These are phyloP conservation scores for Climacteris rufus DNA, from an alignment of 2,113 vertebrate species.

Conservation along the genomic window DNA sequence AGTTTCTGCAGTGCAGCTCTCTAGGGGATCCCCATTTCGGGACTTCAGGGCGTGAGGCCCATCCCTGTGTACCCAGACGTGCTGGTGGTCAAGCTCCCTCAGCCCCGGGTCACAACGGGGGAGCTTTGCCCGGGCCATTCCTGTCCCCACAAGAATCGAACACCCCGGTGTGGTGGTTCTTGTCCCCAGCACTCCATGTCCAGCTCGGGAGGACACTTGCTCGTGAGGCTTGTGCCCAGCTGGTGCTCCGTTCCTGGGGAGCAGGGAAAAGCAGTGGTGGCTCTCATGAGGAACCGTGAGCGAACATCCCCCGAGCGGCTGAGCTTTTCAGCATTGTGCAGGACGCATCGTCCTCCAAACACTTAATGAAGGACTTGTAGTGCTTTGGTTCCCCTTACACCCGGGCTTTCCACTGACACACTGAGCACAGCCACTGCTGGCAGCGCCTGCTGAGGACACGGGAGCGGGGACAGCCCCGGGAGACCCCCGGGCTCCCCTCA, in stretches of 20 bases:
- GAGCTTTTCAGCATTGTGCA: too few species aligned
- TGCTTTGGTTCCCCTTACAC: too few species aligned
- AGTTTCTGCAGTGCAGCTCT: background rate
- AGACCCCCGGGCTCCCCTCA: too few species aligned
- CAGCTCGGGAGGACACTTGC: background rate
- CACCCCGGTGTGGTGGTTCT: background rate
- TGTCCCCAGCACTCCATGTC: background rate
- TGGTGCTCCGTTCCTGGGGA: background rate
- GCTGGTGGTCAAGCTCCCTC: background rate
- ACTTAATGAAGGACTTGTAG: too few species aligned
- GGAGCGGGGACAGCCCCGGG: too few species aligned
- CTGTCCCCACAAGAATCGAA: background rate
- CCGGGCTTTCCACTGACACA: too few species aligned
- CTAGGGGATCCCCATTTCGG: background rate
- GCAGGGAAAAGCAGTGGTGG: background rate
- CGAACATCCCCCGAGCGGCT: background rate
- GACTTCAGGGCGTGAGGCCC: background rate
- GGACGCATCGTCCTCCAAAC: too few species aligned
- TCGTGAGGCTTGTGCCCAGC: background rate
- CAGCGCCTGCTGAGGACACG: too few species aligned
- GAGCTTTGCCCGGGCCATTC: background rate
- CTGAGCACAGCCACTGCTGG: too few species aligned
- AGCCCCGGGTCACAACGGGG: fast-evolving
- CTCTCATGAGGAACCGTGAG: background rate
- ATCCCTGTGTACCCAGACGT: background rate